Conservation (phyloP, 2,888 invertebrate species). For the Clepsis dumicolana region DNA sequence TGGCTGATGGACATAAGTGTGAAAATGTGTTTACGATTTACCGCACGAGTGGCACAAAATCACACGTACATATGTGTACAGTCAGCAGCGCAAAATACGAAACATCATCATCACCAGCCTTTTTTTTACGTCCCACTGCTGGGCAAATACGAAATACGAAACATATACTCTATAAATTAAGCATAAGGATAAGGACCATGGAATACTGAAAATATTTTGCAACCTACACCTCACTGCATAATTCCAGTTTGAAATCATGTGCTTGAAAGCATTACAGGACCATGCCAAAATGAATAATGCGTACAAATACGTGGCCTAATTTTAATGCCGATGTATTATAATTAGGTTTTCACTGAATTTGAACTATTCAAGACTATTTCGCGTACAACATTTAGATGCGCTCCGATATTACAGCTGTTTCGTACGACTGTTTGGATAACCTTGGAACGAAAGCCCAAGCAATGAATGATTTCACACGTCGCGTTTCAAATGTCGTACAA, state of each 20-base stretch:
- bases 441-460: not conserved
- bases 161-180: not conserved
- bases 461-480: not conserved
- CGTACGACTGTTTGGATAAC: not conserved
- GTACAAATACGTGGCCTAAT: not conserved
- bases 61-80: no score
- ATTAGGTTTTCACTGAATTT: not conserved
- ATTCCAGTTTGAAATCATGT: not conserved
- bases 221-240: not conserved
- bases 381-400: not conserved
- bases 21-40: no score
- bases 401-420: not conserved
- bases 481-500: not conserved
- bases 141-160: no score
- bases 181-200: not conserved
- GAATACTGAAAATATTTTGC: not conserved
- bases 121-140: no score
- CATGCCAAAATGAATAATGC: not conserved
- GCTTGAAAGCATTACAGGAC: not conserved
- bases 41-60: no score
- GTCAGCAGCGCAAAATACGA: no score
- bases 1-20: no score
- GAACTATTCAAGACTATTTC: not conserved
- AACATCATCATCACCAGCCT: no score
- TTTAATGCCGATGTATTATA: not conserved